Evolutionary conservation across 1,140 invertebrate genomes (phyloP).

Genomic region (Brachionus angularis): DNA sequence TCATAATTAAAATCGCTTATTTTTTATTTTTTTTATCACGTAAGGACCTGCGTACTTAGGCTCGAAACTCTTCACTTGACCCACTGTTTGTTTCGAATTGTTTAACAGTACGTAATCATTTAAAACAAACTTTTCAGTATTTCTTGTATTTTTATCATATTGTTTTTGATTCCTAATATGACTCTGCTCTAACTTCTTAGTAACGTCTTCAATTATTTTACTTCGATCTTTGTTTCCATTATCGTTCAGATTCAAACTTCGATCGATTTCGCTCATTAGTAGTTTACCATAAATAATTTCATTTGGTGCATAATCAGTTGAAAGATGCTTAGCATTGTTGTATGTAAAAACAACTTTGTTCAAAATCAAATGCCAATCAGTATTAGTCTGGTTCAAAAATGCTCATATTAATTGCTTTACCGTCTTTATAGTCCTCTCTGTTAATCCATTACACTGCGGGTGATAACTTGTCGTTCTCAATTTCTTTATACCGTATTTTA

Average conservation of each 20-base stretch:
- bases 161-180: conserved; percentile 11
- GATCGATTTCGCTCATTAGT: background rate
- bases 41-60: background rate
- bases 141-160: background rate
- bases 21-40: background rate
- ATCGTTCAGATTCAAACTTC: background rate
- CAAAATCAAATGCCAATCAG: conserved; percentile 48
- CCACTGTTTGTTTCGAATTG: background rate
- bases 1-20: too few relatives aligned
- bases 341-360: conserved; percentile 45
- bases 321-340: too few relatives aligned
- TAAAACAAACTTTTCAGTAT: background rate
- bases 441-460: conserved; percentile 49
- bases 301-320: background rate
- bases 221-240: background rate
- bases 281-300: background rate
- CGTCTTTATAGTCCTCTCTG: too few relatives aligned
- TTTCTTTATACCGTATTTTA: conserved; percentile 45
- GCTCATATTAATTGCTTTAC: too few relatives aligned
- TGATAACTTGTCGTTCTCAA: conserved; percentile 46
- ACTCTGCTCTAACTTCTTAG: background rate
- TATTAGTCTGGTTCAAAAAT: conserved; percentile 46
- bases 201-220: background rate
- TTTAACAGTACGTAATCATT: background rate
- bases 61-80: background rate